Base-by-base conservation (phyloP, 2,888 invertebrate genomes). In the Drosophila testacea region DNA sequence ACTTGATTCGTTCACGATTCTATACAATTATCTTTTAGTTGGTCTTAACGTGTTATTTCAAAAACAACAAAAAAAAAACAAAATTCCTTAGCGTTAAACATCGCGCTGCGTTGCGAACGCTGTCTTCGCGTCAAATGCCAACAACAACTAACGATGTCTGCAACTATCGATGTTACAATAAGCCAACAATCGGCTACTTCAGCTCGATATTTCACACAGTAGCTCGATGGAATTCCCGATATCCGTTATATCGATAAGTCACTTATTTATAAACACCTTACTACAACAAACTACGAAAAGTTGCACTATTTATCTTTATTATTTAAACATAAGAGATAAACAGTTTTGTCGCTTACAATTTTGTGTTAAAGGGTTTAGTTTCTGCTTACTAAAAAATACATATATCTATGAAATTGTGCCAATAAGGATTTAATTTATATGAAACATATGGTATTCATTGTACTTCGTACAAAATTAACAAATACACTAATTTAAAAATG, bases 11-110 rank as follows among this genome's bases (percentile, higher is more conserved):
- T 50, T 68, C 41, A 71, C 60, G 42, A 69, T 65, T 56, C 57
- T 57, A 52, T 34, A 73, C 70, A 62, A 68, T 68, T 56, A 48
- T 69, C 66, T 11, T 65, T 74, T 34, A 54, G 47, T 61, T 46
- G 61, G 36, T 56, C 64, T 77, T 79, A 80, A 77, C 76, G 73
- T 66, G 51, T 76, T 73, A 73, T 69, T 81, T 83, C 71, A 68
- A 74, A 82, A 69, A 77, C 52, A 59, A 73, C 70, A 69, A 54
- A 61, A 54, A 68, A 66, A 66, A 69, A 67, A 69, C 54, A 60
- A 66, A 52, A 60, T 59, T 47, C 51, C 38, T 59, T 47, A 13
- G 77, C 80, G 78, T 68, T 65, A 32, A 76, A 76, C 76, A 76
- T 76, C 68, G 59, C 76, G 72, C 72, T 72, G 64, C 64, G 68